Percentiles rank a stretch among this genome's conserved stretches.
phyloP scores from a whole-genome alignment of 1,140 invertebrate species.

The Lepidostoma basale region DNA sequence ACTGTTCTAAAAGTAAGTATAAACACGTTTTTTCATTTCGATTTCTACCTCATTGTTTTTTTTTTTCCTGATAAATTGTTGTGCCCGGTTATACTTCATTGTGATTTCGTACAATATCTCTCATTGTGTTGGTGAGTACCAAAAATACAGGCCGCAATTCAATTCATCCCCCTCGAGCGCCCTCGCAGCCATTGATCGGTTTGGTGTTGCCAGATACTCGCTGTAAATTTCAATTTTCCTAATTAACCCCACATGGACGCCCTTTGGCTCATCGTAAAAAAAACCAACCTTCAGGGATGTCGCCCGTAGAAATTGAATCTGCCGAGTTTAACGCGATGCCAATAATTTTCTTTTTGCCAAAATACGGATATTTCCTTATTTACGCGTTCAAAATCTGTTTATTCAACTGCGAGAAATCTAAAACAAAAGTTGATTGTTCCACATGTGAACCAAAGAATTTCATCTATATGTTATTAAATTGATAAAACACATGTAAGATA shows the following conservation, averaged over 20 bases:
- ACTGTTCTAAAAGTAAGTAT: conserved; percentile 88
- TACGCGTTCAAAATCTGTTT: neutral
- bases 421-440: too few relatives aligned
- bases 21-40: neutral
- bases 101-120: conserved; percentile 10
- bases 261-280: conserved; percentile 32
- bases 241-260: conserved; percentile 39
- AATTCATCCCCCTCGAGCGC: neutral
- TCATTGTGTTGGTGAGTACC: conserved; percentile 1
- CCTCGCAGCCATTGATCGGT: conserved; percentile 26
- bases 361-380: neutral
- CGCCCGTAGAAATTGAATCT: conserved; percentile 16
- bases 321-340: conserved; percentile 9
- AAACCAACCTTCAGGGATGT: conserved; percentile 21
- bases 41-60: neutral
- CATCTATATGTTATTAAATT: too few relatives aligned
- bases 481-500: too few relatives aligned
- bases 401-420: too few relatives aligned
- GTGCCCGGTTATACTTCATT: neutral
- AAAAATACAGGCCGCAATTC: conserved; percentile 19
- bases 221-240: conserved; percentile 44
- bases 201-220: conserved; percentile 35
- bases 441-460: too few relatives aligned
- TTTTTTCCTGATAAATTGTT: neutral
- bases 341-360: neutral